Evolutionary conservation across 1,140 invertebrate species (phyloP).

Genomic region (Lysiphlebus fabarum): DNA sequence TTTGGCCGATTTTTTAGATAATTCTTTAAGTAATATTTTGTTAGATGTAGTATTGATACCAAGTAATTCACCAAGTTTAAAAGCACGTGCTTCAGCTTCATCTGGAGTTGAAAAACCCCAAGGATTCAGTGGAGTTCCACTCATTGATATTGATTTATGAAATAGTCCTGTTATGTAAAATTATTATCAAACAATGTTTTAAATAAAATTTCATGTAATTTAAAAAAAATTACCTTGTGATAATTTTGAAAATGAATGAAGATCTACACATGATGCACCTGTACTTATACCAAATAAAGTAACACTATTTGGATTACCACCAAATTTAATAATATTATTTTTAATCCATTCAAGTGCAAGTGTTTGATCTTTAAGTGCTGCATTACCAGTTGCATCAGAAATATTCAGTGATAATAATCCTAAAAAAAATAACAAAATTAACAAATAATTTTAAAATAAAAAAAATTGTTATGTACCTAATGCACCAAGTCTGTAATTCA

Average conservation of each 20-base stretch:
- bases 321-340: constrained; percentile 66
- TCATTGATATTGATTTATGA: constrained; percentile 1
- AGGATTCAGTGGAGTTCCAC: neutral
- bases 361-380: constrained; percentile 72
- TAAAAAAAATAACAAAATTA: constrained; percentile 56
- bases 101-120: neutral
- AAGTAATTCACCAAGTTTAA: neutral
- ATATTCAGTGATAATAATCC: constrained; percentile 64
- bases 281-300: constrained; percentile 73
- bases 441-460: neutral
- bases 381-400: constrained; percentile 64
- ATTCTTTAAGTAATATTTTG: neutral
- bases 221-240: too few species aligned
- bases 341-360: constrained; percentile 71
- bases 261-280: constrained; percentile 53
- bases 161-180: neutral
- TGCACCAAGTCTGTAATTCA: constrained; percentile 53
- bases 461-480: neutral
- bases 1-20: neutral
- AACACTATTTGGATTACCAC: constrained; percentile 62
- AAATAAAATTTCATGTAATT: neutral
- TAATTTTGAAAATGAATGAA: constrained; percentile 10
- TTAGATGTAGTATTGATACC: neutral
- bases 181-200: too few species aligned
- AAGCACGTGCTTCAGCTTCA: constrained; percentile 2